A percentile compares a stretch with the other conserved stretches of the same genome.
These are phyloP conservation scores for human (Homo sapiens) DNA, from an alignment of 2,113 vertebrate species.

Conservation along the genomic window DNA sequence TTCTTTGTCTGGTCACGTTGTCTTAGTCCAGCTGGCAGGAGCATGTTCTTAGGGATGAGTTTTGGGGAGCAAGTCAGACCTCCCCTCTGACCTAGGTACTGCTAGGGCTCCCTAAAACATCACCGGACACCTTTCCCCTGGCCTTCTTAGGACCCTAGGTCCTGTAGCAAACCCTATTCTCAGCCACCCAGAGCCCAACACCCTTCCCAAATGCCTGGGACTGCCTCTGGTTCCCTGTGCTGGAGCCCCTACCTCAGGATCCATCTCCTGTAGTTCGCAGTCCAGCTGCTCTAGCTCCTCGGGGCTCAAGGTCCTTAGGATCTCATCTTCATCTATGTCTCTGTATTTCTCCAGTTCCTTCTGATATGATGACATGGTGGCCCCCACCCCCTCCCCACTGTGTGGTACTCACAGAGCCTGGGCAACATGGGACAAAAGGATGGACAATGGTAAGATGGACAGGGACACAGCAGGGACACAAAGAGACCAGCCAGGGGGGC, in stretches of 20 bases:
- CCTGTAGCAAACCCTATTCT: background rate
- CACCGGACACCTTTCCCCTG: background rate
- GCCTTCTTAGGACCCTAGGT: background rate
- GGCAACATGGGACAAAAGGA: background rate
- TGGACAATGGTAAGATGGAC: background rate
- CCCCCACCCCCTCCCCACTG: constrained; percentile 42
- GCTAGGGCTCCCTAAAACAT: constrained; percentile 19
- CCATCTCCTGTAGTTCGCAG: constrained; percentile 94
- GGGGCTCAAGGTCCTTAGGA: constrained; percentile 91
- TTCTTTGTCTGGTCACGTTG: constrained; percentile 97
- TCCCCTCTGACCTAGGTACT: background rate
- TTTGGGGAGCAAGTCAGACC: constrained; percentile 52
- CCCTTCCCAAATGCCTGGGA: background rate
- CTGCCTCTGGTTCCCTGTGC: background rate
- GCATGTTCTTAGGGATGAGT: constrained; percentile 88
- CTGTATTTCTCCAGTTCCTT: constrained; percentile 91
- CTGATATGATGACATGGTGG: constrained; percentile 83
- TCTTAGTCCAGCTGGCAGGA: constrained; percentile 93
- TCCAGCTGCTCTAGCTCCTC: constrained; percentile 94
- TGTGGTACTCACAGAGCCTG: constrained; percentile 53
- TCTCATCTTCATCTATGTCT: constrained; percentile 97
- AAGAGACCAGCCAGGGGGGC: background rate
- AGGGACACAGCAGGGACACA: background rate
- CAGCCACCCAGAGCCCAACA: background rate
- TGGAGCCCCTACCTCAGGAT: constrained; percentile 91